phyloP scores from a whole-genome alignment of 2,113 vertebrate genomes.

The Dryoscopus gambensis region DNA sequence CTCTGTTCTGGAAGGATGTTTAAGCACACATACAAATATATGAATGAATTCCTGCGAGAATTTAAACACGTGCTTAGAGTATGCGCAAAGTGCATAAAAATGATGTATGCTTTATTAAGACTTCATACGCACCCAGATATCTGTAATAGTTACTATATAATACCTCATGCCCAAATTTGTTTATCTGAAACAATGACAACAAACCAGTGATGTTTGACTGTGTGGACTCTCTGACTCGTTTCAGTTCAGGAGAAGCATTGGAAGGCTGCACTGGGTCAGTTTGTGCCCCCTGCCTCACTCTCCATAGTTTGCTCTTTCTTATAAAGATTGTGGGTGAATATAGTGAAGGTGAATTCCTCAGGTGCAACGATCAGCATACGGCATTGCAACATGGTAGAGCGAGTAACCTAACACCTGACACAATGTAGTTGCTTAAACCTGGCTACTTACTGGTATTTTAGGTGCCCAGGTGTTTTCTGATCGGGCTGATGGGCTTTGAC shows the following conservation, averaged over 20 bases:
- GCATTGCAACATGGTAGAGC: background rate
- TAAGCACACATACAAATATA: background rate
- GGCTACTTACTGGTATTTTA: background rate
- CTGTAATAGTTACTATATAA: background rate
- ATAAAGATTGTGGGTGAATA: background rate
- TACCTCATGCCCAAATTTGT: background rate
- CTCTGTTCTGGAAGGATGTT: background rate
- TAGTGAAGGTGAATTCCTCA: background rate
- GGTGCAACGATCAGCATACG: background rate
- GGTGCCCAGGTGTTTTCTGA: background rate
- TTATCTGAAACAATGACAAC: background rate
- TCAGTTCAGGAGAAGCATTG: background rate
- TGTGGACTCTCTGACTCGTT: background rate
- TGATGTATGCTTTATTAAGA: background rate
- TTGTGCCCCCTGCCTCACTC: background rate
- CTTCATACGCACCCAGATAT: background rate
- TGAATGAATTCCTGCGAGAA: background rate
- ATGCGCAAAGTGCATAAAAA: background rate
- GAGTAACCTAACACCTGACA: background rate
- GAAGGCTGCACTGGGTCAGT: background rate
- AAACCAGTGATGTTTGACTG: background rate
- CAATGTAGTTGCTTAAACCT: background rate
- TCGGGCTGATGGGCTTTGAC: background rate
- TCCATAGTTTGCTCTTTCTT: background rate
- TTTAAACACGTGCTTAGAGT: background rate